Conservation (phyloP, 2,797 vertebrate species). For the Halcyon badia region DNA sequence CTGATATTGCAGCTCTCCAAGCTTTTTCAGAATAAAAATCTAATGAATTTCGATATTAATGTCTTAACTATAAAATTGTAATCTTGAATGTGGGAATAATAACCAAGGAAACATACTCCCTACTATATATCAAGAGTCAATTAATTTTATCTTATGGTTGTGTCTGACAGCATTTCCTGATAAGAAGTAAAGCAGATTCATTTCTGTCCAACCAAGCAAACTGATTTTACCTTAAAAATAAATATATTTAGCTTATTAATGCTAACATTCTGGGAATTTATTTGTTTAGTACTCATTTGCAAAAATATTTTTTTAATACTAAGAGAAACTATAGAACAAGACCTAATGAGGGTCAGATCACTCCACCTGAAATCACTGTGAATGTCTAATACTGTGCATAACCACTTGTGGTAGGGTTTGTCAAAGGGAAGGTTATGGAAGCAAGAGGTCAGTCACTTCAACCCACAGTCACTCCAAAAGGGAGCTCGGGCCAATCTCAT, state of each 20-base stretch:
- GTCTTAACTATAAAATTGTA: neutral
- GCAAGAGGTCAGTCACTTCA: neutral
- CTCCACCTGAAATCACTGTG: neutral
- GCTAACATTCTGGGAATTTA: neutral
- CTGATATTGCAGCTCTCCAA: neutral
- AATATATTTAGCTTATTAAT: slow-evolving; percentile 12
- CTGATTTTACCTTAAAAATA: slow-evolving; percentile 46
- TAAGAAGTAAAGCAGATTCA: neutral
- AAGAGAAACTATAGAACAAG: neutral
- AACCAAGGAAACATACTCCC: neutral
- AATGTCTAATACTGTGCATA: neutral
- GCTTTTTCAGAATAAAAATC: neutral
- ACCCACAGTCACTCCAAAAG: fast-evolving
- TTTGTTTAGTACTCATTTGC: neutral
- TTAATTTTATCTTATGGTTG: neutral
- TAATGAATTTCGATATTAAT: neutral
- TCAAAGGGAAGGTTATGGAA: neutral
- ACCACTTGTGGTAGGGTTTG: neutral
- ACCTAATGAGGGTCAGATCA: neutral
- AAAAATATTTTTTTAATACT: neutral
- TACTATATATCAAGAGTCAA: neutral
- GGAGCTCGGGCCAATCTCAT: neutral
- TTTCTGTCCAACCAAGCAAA: neutral
- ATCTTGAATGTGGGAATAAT: neutral
- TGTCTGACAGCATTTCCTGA: neutral